Conservation (phyloP, 2,888 invertebrate genomes). For the Galeopsomyia nigrocyanea region DNA sequence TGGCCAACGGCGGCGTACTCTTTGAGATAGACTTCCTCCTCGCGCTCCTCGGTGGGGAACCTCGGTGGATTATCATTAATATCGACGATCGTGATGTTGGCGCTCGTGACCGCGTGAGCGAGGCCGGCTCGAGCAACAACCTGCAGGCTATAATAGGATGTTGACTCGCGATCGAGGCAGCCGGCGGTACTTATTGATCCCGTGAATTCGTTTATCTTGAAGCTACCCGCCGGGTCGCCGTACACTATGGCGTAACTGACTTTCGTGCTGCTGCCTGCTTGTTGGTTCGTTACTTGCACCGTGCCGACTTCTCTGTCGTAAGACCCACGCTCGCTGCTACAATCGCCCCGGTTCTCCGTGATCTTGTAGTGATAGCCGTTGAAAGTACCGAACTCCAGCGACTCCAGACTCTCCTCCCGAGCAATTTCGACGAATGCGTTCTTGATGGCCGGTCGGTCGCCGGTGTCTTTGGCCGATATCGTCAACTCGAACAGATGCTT, state of each 20-base stretch:
- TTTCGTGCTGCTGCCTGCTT: constrained; percentile 55
- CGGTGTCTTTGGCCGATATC: constrained; percentile 86
- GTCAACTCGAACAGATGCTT: constrained; percentile 81
- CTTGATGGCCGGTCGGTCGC: constrained; percentile 79
- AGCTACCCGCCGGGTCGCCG: constrained; percentile 84
- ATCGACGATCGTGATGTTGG: constrained; percentile 86
- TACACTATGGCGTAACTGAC: constrained; percentile 83
- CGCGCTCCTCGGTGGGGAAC: constrained; percentile 79
- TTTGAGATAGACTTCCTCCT: constrained; percentile 81
- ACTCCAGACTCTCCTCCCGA: constrained; percentile 79
- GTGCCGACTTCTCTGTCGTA: constrained; percentile 83
- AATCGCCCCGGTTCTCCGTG: constrained; percentile 82
- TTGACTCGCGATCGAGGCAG: constrained; percentile 87
- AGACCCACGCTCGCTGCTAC: constrained; percentile 50
- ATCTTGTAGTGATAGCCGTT: constrained; percentile 87
- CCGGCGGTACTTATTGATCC: constrained; percentile 85
- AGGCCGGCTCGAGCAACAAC: constrained; percentile 85
- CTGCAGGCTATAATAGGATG: constrained; percentile 81
- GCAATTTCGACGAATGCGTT: constrained; percentile 87
- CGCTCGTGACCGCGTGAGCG: constrained; percentile 82
- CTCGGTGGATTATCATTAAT: constrained; percentile 92
- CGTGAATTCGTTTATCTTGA: constrained; percentile 83
- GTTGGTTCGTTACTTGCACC: constrained; percentile 69
- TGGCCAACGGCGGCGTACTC: constrained; percentile 96
- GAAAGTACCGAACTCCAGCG: constrained; percentile 81